A percentile compares a stretch with the other conserved stretches of the same genome.
Conservation (phyloP, 2,888 invertebrate genomes). For the Uropetala carovei region DNA sequence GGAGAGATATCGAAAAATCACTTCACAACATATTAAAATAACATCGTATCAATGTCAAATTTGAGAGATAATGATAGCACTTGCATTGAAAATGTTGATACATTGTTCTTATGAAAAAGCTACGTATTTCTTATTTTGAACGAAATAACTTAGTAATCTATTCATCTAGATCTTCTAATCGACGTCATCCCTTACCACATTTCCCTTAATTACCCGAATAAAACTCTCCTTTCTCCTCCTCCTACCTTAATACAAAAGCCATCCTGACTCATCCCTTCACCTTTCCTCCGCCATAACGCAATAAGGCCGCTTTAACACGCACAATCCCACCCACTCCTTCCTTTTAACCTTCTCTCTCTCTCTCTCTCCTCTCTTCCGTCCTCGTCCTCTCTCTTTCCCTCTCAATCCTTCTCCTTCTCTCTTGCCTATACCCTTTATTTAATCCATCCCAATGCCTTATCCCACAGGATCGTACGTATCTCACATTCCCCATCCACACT, state of each 20-base stretch:
- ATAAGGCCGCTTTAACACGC: neutral
- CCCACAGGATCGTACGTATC: neutral
- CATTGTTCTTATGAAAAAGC: too few species aligned
- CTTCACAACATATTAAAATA: neutral
- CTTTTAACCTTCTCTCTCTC: neutral
- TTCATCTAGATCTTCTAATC: neutral
- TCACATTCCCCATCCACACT: neutral
- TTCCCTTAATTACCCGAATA: neutral
- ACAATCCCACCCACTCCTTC: neutral
- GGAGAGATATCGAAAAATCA: neutral
- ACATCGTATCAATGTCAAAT: neutral
- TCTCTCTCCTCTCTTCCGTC: neutral
- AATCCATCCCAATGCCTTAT: neutral
- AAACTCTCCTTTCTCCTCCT: neutral
- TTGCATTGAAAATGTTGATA: too few species aligned
- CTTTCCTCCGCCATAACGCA: neutral
- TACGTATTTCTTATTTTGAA: neutral
- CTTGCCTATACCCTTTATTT: neutral
- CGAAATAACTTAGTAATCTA: neutral
- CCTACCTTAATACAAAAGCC: neutral
- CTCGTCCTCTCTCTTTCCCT: neutral
- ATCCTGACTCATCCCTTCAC: neutral
- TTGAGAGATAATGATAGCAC: too few species aligned
- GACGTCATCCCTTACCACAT: neutral
- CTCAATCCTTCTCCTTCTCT: neutral